Conservation (phyloP, 2,888 invertebrate species). For the Parnassius orleans region DNA sequence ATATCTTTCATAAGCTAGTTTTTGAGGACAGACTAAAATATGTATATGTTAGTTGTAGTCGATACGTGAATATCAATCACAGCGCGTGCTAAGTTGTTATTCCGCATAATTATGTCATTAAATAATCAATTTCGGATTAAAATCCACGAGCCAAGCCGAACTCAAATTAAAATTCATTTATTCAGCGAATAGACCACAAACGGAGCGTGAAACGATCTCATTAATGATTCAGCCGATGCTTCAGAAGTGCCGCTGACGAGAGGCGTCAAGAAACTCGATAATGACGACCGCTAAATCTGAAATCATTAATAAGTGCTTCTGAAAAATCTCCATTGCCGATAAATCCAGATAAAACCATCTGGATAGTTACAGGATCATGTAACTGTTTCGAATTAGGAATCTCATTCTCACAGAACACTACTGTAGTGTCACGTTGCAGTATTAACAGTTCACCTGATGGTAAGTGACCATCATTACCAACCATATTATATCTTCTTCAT, state of each 20-base stretch:
- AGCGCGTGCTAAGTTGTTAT: not conserved
- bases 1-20: too few relatives aligned
- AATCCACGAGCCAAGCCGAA: constrained; percentile 5
- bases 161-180: constrained; percentile 25
- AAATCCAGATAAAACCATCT: too few relatives aligned
- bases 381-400: too few relatives aligned
- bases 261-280: constrained; percentile 13
- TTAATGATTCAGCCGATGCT: constrained; percentile 25
- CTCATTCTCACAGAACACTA: too few relatives aligned
- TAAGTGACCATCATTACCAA: too few relatives aligned
- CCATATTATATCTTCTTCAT: too few relatives aligned
- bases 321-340: too few relatives aligned
- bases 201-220: constrained; percentile 20
- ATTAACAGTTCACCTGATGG: too few relatives aligned
- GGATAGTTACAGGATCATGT: too few relatives aligned
- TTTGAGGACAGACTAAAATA: too few relatives aligned
- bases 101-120: constrained; percentile 17
- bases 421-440: too few relatives aligned
- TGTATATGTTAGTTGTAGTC: too few relatives aligned
- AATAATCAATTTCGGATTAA: constrained; percentile 26
- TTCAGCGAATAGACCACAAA: constrained; percentile 24
- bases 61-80: not conserved
- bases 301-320: constrained; percentile 10
- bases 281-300: constrained; percentile 11
- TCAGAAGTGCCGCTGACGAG: constrained; percentile 18